Conservation (phyloP, 2,888 invertebrate species). For the Cerceris rybyensis region DNA sequence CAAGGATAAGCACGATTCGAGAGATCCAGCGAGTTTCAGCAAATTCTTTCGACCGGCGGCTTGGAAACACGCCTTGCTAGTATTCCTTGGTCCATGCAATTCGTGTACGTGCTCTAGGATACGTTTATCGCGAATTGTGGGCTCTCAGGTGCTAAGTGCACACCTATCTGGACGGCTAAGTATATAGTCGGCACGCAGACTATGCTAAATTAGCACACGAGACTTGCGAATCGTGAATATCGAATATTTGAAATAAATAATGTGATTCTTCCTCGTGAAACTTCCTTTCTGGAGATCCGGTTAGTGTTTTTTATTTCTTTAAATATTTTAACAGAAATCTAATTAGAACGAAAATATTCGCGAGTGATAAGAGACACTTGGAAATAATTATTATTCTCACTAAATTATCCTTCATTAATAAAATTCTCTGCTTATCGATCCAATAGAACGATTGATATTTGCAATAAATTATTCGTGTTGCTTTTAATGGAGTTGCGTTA, state of each 20-base stretch:
- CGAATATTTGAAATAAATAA: neutral
- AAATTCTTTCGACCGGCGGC: neutral
- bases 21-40: neutral
- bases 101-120: conserved; percentile 11
- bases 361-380: no score
- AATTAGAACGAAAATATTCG: no score
- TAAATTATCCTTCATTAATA: no score
- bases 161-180: conserved; percentile 48
- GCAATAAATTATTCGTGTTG: no score
- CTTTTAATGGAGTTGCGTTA: no score
- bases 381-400: no score
- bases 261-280: neutral
- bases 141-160: conserved; percentile 56
- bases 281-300: neutral
- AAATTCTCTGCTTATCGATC: no score
- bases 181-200: conserved; percentile 45
- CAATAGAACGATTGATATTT: no score
- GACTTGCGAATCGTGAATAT: conserved; percentile 48
- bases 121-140: conserved; percentile 49
- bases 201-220: conserved; percentile 54
- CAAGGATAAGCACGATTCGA: no score
- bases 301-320: neutral
- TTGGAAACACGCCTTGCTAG: neutral
- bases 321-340: neutral
- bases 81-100: conserved; percentile 3